Evolutionary conservation across 2,113 vertebrate species (phyloP).

Genomic region (Delphinus delphis): DNA sequence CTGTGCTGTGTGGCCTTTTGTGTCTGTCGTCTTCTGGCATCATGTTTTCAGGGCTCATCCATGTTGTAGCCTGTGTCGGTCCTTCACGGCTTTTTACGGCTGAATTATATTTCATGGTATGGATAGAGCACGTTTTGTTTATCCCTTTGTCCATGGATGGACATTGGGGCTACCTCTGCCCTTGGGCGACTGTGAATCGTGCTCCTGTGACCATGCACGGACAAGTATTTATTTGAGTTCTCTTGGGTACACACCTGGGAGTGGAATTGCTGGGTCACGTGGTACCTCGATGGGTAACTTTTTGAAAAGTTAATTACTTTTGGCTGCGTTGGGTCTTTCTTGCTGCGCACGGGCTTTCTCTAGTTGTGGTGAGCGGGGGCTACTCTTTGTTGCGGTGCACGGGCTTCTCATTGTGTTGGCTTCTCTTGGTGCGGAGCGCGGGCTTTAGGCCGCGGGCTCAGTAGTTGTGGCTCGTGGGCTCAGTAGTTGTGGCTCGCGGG

Average conservation of each 20-base stretch:
- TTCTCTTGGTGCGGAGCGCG: not conserved
- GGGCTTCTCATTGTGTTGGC: not conserved
- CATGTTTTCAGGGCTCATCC: not conserved
- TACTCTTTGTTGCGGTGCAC: fast-evolving
- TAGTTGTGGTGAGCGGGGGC: not conserved
- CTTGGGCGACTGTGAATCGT: fast-evolving
- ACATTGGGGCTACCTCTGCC: too few relatives aligned
- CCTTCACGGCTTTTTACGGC: not conserved
- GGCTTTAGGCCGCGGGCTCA: not conserved
- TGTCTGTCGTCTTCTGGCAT: not conserved
- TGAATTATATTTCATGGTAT: too few relatives aligned
- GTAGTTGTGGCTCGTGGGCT: too few relatives aligned
- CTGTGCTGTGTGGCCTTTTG: not conserved
- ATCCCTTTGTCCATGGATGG: fast-evolving
- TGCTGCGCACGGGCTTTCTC: not conserved
- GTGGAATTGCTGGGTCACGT: not conserved
- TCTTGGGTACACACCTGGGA: fast-evolving
- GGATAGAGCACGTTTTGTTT: not conserved
- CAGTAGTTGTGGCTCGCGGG: too few relatives aligned
- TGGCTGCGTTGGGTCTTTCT: not conserved
- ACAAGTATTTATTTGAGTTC: not conserved
- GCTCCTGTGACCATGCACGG: fast-evolving
- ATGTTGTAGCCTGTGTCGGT: fast-evolving
- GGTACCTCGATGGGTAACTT: too few relatives aligned
- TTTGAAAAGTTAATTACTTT: not conserved